A percentile compares a stretch with the other conserved stretches of the same genome.
Evolutionary conservation across 2,113 vertebrate genomes (phyloP).

Genomic region (Recurvirostra avosetta): DNA sequence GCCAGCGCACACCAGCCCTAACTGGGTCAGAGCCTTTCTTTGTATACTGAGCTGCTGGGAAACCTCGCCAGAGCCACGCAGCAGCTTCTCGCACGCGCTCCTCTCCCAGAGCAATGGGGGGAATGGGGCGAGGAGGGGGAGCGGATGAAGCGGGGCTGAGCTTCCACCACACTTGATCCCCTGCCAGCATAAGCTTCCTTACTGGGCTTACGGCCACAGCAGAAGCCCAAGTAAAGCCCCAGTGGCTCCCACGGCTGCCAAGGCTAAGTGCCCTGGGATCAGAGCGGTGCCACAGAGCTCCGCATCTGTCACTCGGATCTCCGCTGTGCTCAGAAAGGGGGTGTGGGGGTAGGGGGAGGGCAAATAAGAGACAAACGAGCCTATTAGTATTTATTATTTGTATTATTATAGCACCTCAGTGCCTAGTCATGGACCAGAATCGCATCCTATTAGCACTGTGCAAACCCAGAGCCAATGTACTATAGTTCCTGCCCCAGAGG

Average conservation of each 20-base stretch:
- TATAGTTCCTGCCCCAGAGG: background rate
- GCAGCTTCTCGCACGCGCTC: background rate
- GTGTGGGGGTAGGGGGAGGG: background rate
- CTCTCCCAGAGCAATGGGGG: background rate
- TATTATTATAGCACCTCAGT: constrained; percentile 42
- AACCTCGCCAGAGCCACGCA: accelerated
- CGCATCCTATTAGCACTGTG: constrained; percentile 7
- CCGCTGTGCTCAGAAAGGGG: background rate
- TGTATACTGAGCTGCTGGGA: background rate
- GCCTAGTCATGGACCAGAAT: constrained; percentile 19
- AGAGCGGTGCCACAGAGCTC: background rate
- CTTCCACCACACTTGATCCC: background rate
- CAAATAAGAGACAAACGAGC: background rate
- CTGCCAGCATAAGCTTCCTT: constrained; percentile 42
- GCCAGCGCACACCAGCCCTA: background rate
- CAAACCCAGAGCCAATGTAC: background rate
- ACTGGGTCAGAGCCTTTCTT: constrained; percentile 7
- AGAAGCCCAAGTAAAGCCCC: background rate
- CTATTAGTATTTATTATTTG: constrained; percentile 53
- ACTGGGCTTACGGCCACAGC: background rate
- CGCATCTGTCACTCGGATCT: background rate
- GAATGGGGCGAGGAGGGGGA: background rate
- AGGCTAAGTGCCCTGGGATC: background rate
- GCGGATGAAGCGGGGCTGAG: background rate
- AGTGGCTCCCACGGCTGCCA: background rate